Base-by-base conservation (phyloP, 2,113 vertebrate genomes). In the Peromyscus californicus region DNA sequence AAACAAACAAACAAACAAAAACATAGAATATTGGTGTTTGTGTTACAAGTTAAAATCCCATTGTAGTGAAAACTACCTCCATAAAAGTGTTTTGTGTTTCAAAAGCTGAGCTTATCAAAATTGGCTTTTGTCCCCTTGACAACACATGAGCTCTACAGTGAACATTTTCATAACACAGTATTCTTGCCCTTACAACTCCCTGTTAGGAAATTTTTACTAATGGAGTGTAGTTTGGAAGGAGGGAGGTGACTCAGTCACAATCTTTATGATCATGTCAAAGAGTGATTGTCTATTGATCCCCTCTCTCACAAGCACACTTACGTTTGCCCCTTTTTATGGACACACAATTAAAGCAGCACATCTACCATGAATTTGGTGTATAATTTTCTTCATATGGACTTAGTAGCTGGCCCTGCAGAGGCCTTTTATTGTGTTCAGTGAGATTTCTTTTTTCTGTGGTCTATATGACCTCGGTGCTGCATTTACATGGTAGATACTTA, bases 201-300 rank as follows among this genome's bases (percentile, higher is more conserved):
- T 76, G 5, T 70, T 90, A 84, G 54, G 29, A 82, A 70, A 63
- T 15, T 65, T 33, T 72, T 4, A 9, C 24, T 39, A 26, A 26
- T 82, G 42, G 36, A 82, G 26, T n/a, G 12, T 57, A 79, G 8
- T 93, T 91, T 87, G 36, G 74, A 87, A 86, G 36, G 45, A 65
- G 19, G 17, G 21, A 85, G 57, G 79, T 69, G 39, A 89, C 82
- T 88, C 3, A 42, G 57, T 29, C 57, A 61, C n/a, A 39, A 10
- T 61, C 82, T 33, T 9, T 87, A 26, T 12, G 10, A 48, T 91
- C 48, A 70, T 2, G 29, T 48, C 57, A 63, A 83, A 83, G 16
- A 94, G n/a, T 51, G 74, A n/a, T 31, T 75, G n/a, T 39, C 90
- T 90, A 87, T 90, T 76, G 63, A 88, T 12, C 48, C 89, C n/a